phyloP scores from a whole-genome alignment of 2,113 vertebrate species.

The Rousettus leschenaultii region DNA sequence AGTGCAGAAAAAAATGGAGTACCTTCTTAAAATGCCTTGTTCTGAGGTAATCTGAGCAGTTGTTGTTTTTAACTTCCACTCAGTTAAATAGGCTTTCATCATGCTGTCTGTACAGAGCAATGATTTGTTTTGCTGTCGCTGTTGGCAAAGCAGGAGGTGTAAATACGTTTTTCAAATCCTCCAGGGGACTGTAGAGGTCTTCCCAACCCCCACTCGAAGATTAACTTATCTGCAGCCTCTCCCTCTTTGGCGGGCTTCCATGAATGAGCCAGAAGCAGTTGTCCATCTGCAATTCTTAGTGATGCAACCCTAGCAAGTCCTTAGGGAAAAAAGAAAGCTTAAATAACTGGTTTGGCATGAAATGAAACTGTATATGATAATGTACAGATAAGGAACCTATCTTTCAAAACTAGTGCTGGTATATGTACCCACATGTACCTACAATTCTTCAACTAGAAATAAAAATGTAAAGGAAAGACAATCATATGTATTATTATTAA shows the following conservation, averaged over 20 bases:
- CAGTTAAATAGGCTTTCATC: constrained; percentile 48
- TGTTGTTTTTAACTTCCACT: constrained; percentile 53
- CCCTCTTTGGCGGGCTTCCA: constrained; percentile 26
- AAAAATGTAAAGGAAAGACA: not conserved
- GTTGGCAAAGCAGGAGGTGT: constrained; percentile 51
- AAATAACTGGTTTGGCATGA: not conserved
- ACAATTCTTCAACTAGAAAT: not conserved
- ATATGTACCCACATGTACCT: not conserved
- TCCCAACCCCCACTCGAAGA: constrained; percentile 19
- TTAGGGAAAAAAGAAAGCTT: not conserved
- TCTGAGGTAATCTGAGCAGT: constrained; percentile 42
- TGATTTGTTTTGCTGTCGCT: constrained; percentile 56
- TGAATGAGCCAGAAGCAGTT: not conserved
- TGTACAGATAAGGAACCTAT: not conserved
- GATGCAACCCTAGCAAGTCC: not conserved
- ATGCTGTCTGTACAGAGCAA: constrained; percentile 24
- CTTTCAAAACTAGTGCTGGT: not conserved
- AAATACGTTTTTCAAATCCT: constrained; percentile 59
- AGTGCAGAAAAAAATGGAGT: not conserved
- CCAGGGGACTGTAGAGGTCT: not conserved
- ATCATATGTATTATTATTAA: not conserved
- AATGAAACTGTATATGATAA: not conserved
- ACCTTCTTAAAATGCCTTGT: constrained; percentile 11
- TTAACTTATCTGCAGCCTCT: constrained; percentile 24
- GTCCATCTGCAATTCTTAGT: constrained; percentile 45